Conservation (phyloP, 2,113 vertebrate genomes). For the Lanius collurio region DNA sequence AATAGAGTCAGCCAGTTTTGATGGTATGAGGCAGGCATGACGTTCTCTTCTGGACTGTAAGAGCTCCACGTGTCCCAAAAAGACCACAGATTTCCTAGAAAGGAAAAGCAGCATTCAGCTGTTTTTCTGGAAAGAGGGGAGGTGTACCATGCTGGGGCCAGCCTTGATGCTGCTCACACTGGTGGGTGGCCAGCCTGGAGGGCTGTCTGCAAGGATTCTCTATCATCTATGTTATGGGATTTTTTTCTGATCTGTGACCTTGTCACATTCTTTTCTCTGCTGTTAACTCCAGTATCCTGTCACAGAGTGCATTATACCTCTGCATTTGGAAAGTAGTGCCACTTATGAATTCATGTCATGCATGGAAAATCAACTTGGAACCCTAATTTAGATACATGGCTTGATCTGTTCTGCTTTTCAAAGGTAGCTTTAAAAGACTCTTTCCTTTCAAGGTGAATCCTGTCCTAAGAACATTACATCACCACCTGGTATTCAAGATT, state of each 20-base stretch:
- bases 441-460: neutral
- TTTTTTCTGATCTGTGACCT: neutral
- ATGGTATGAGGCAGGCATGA: neutral
- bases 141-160: neutral
- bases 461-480: neutral
- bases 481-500: accelerated
- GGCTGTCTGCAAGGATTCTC: neutral
- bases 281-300: neutral
- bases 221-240: neutral
- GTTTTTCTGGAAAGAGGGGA: neutral
- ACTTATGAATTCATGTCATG: neutral
- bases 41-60: neutral
- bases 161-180: neutral
- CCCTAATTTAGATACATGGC: neutral
- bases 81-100: constrained; percentile 7
- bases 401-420: neutral
- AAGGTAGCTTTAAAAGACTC: neutral
- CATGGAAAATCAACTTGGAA: neutral
- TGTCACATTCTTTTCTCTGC: neutral
- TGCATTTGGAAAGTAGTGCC: neutral
- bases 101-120: neutral
- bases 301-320: neutral
- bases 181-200: neutral
- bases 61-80: neutral
- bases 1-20: neutral